phyloP scores from a whole-genome alignment of 2,113 vertebrate species.

The Cervus canadensis region DNA sequence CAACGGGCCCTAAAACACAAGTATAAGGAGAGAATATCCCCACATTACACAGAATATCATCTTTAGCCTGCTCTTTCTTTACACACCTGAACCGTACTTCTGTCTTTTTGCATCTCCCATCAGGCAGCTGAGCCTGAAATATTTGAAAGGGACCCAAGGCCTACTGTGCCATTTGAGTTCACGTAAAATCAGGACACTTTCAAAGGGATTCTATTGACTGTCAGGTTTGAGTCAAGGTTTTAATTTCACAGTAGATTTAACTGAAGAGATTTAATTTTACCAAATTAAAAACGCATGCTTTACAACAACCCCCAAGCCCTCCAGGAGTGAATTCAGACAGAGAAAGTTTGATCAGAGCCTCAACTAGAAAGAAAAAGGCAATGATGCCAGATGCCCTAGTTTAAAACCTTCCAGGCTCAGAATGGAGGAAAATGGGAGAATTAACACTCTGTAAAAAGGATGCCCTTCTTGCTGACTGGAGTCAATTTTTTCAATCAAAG shows the following conservation, averaged over 20 bases:
- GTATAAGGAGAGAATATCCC: neutral
- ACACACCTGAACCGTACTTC: neutral
- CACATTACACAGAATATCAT: neutral
- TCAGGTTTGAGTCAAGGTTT: conserved; percentile 71
- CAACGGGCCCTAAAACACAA: neutral
- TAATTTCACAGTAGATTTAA: conserved; percentile 77
- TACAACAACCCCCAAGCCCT: conserved; percentile 48
- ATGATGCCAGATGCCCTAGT: conserved; percentile 33
- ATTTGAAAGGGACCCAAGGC: neutral
- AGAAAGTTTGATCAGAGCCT: conserved; percentile 52
- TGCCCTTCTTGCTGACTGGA: neutral
- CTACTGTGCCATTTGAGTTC: conserved; percentile 25
- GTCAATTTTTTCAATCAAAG: neutral
- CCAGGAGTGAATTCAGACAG: conserved; percentile 42
- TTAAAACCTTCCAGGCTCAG: conserved; percentile 15
- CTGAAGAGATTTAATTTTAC: conserved; percentile 67
- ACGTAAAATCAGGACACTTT: conserved; percentile 57
- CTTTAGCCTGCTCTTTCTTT: neutral
- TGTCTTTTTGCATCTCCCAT: neutral
- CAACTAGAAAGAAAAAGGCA: conserved; percentile 35
- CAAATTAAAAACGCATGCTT: conserved; percentile 65
- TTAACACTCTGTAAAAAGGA: conserved; percentile 14
- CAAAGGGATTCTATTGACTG: conserved; percentile 53
- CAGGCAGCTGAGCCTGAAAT: neutral
- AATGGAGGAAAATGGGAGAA: neutral